phyloP scores from a whole-genome alignment of 2,888 invertebrate species.

The Clanis bilineata region DNA sequence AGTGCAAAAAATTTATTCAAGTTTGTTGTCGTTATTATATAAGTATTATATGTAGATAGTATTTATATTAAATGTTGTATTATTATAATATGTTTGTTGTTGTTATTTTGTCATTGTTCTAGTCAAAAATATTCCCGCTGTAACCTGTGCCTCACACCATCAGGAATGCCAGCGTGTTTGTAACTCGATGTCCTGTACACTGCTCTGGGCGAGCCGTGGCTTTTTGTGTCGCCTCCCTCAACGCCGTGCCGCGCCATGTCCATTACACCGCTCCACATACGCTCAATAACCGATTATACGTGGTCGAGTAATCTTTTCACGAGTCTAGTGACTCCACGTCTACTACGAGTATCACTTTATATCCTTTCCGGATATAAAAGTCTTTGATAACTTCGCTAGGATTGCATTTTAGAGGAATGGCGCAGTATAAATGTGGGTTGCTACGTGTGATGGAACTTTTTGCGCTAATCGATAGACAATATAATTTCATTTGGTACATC shows the following conservation, averaged over 20 bases:
- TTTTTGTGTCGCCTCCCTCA: slow-evolving; percentile 18
- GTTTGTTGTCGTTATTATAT: no score
- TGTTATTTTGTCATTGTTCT: no score
- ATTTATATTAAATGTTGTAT: no score
- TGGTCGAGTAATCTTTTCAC: slow-evolving; percentile 2
- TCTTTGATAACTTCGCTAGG: neutral
- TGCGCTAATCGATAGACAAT: no score
- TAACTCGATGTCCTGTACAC: slow-evolving; percentile 11
- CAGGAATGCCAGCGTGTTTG: neutral
- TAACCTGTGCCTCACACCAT: neutral
- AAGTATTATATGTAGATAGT: no score
- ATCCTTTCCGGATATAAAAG: slow-evolving; percentile 6
- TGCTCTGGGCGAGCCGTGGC: slow-evolving; percentile 7
- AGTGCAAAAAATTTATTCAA: no score
- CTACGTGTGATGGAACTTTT: no score
- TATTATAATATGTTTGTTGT: no score
- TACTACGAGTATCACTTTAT: neutral
- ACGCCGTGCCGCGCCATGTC: slow-evolving; percentile 24
- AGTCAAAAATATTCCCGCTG: neutral
- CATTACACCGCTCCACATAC: slow-evolving; percentile 26
- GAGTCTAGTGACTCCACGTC: neutral
- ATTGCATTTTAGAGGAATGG: neutral
- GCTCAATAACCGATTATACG: slow-evolving; percentile 22
- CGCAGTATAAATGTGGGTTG: neutral
- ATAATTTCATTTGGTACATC: no score